Percentiles rank a stretch among this genome's conserved stretches.
These are phyloP conservation scores for Macrotis lagotis DNA, from an alignment of 2,113 vertebrate genomes.

Conservation along the genomic window DNA sequence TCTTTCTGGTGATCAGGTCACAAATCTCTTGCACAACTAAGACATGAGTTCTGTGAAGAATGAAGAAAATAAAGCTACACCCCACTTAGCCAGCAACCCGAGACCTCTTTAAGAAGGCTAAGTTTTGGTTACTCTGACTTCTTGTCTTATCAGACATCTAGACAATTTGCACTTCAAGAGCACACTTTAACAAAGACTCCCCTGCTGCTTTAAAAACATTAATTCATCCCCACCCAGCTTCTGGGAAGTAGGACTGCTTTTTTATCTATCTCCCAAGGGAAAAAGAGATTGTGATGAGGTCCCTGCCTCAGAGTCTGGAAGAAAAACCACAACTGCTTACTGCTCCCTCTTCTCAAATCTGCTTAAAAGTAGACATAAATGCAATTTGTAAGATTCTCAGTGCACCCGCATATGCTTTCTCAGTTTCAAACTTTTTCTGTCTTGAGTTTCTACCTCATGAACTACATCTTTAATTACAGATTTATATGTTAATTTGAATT, in stretches of 20 bases:
- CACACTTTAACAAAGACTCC: background rate
- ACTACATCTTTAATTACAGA: conserved; percentile 20
- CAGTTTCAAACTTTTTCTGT: conserved; percentile 29
- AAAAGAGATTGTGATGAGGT: background rate
- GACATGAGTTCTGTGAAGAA: conserved; percentile 33
- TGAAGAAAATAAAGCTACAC: conserved; percentile 40
- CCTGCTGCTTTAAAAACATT: conserved; percentile 36
- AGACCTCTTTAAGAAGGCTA: background rate
- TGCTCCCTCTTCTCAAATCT: background rate
- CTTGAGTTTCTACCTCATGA: background rate
- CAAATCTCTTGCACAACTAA: conserved; percentile 57
- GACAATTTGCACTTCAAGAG: background rate
- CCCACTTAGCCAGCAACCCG: background rate
- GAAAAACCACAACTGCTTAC: background rate
- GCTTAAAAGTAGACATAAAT: background rate
- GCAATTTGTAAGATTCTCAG: conserved; percentile 7
- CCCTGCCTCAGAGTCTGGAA: conserved; percentile 31
- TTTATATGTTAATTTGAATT: background rate
- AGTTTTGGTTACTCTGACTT: background rate
- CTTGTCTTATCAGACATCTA: background rate
- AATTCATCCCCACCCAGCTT: conserved; percentile 27
- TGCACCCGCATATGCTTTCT: background rate
- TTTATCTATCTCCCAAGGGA: background rate
- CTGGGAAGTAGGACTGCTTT: conserved; percentile 5
- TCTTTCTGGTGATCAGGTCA: conserved; percentile 61